Evolutionary conservation across 1,140 invertebrate species (phyloP).

Genomic region (Acromyrmex charruanus): DNA sequence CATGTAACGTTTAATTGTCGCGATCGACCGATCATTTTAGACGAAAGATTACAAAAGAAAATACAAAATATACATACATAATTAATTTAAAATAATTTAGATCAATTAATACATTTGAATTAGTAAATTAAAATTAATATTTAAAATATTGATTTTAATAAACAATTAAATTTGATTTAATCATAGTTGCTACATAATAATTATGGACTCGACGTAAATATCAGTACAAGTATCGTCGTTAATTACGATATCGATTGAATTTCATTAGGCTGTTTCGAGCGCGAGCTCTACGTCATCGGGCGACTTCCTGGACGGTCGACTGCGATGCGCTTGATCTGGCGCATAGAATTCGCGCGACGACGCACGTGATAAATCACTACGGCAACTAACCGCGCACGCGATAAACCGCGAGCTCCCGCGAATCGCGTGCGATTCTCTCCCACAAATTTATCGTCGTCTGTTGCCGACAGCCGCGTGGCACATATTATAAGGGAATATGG

Average conservation of each 20-base stretch:
- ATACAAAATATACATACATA: background rate
- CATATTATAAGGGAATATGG: background rate
- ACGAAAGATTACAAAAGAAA: background rate
- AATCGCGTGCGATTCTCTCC: constrained; percentile 67
- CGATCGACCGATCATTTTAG: background rate
- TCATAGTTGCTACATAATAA: background rate
- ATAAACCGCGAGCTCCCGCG: constrained; percentile 66
- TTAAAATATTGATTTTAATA: constrained; percentile 14
- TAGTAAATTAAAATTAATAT: background rate
- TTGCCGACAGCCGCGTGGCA: constrained; percentile 19
- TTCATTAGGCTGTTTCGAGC: constrained; percentile 38
- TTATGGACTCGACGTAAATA: background rate
- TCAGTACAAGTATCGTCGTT: constrained; percentile 3
- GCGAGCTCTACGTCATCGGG: constrained; percentile 9
- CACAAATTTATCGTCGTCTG: constrained; percentile 60
- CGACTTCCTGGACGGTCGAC: constrained; percentile 54
- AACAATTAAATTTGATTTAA: constrained; percentile 23
- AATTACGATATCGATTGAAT: constrained; percentile 51
- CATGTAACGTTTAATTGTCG: background rate
- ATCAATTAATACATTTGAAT: constrained; percentile 8
- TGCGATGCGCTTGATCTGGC: constrained; percentile 49
- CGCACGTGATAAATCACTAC: constrained; percentile 72
- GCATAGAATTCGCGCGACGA: constrained; percentile 50
- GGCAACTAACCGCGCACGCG: constrained; percentile 63
- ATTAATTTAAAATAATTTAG: background rate